Percentiles rank a stretch among this genome's conserved stretches.
Evolutionary conservation across 2,113 vertebrate genomes (phyloP).

Genomic region (Chaetodon auriga): DNA sequence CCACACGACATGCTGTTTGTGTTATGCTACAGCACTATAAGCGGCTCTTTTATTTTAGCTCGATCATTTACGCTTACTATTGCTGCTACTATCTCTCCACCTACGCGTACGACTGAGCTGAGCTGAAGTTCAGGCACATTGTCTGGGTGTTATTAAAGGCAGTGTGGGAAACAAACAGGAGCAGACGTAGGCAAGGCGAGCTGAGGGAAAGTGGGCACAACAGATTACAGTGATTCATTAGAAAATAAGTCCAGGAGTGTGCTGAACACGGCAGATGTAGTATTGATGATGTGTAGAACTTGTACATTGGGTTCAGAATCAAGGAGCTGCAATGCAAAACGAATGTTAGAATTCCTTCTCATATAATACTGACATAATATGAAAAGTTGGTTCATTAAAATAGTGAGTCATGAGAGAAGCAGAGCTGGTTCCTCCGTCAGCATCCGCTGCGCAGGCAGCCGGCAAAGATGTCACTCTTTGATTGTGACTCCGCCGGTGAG

Average conservation of each 20-base stretch:
- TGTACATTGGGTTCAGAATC: background rate
- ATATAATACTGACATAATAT: background rate
- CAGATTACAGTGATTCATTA: background rate
- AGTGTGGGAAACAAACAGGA: background rate
- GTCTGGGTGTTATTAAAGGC: background rate
- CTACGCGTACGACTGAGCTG: background rate
- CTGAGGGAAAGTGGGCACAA: background rate
- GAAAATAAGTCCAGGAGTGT: background rate
- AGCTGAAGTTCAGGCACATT: background rate
- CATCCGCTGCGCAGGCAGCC: background rate
- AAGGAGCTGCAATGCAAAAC: background rate
- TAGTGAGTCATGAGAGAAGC: background rate
- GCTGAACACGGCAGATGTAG: background rate
- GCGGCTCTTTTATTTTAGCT: background rate
- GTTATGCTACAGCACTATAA: background rate
- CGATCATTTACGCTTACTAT: background rate
- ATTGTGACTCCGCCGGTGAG: constrained; percentile 39
- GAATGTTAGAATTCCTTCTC: background rate
- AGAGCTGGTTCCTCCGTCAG: constrained; percentile 8
- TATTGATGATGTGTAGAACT: background rate
- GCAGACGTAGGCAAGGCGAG: background rate
- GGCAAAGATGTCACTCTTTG: constrained; percentile 54
- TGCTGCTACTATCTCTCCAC: background rate
- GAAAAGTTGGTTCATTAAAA: background rate
- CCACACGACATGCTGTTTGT: background rate